Evolutionary conservation across 2,797 vertebrate species (phyloP), one percentile per base, ranked within the genome.

Genomic region (Fistularia tabacaria): DNA sequence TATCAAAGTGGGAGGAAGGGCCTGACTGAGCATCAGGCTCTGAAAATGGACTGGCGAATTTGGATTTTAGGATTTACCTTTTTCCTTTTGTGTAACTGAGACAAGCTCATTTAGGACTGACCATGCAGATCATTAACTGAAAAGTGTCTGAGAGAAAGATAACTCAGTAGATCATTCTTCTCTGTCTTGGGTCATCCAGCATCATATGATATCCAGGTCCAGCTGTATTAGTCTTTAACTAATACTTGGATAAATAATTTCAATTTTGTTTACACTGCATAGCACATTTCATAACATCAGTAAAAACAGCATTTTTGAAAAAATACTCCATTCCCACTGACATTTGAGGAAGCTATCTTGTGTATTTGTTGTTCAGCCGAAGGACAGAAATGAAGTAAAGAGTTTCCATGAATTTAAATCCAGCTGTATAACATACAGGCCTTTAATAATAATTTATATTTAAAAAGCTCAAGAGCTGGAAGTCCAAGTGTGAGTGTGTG

Each of bases 371-470:
- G 60, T 76, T 76, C 73, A 6, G 13, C 14, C 67, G 73, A 67
- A 62, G 69, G 68, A 82, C 66, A 61, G 76, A 85, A 82, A 83
- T 84, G 81, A 79, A 84, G 68, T 61, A 79, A 85, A 63, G 49
- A 69, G 77, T 74, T 87, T 89, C 89, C 81, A 87, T 88, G 83
- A 86, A 90, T 90, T 90, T 90, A 87, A 88, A 90, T 91, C 77
- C 53, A 60, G 59, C 4, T 39, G 63, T 90, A 90, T 90, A 91
- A 87, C 88, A 90, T 87, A 73, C 71, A 77, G 56, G 65, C 57
- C 71, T 80, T 87, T 81, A 88, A 88, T 89, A 88, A 89, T 88
- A 89, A 91, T 90, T 87, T 89, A 83, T 88, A 90, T 90, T 91
- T 87, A 88, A 89, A 87, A 85, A 84, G 76, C 78, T 76, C 63